These are phyloP conservation scores for Epizoanthus rinbou DNA, from an alignment of 92 coral and sea anemone genomes.

Conservation along the genomic window DNA sequence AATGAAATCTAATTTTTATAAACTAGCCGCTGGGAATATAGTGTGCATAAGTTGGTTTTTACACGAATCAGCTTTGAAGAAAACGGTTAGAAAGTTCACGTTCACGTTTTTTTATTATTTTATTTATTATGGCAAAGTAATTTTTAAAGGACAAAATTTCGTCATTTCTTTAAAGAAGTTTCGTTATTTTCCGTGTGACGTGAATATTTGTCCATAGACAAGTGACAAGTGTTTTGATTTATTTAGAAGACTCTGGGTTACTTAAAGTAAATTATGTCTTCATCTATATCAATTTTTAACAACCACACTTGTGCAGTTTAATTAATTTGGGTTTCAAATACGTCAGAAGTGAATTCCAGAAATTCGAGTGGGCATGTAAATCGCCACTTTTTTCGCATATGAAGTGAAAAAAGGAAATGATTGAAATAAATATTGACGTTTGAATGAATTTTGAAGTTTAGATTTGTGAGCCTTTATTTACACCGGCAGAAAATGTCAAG, in stretches of 20 bases:
- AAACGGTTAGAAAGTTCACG: no score
- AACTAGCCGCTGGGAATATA: no score
- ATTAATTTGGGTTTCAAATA: background rate
- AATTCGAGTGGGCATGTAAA: constrained; percentile 8
- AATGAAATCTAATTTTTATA: background rate
- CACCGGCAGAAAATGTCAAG: background rate
- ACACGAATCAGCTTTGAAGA: no score
- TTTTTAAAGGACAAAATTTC: no score
- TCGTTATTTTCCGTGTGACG: no score
- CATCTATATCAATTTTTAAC: constrained; percentile 26
- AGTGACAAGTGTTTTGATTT: background rate
- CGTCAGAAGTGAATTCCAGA: constrained; percentile 31
- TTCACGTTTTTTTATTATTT: no score
- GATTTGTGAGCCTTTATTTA: background rate
- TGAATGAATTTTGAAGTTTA: background rate
- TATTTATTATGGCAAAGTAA: no score
- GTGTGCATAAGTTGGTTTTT: no score
- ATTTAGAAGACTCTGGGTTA: background rate
- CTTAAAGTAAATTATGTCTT: background rate
- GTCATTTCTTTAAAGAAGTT: no score
- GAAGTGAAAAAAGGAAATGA: background rate
- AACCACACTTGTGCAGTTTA: constrained; percentile 1
- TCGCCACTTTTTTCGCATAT: constrained; percentile 2
- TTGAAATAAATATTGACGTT: background rate
- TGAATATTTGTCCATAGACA: no score